These are phyloP conservation scores for Nibea coibor DNA, from an alignment of 2,113 vertebrate species.

Conservation along the genomic window DNA sequence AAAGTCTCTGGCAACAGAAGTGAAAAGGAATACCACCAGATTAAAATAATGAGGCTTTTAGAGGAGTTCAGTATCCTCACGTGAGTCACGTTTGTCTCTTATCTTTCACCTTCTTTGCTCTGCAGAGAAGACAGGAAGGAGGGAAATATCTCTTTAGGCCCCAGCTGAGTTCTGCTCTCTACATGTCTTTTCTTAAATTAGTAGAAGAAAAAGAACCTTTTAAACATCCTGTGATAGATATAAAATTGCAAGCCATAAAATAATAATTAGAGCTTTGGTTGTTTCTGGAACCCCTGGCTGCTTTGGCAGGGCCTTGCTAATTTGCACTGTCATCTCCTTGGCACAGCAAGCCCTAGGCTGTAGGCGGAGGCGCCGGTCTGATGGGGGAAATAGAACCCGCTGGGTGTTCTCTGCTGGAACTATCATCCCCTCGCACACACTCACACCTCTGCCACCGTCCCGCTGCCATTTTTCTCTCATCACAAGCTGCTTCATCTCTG, in stretches of 20 bases:
- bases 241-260: conserved; percentile 37
- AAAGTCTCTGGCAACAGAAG: conserved; percentile 25
- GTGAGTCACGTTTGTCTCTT: conserved; percentile 53
- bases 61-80: conserved; percentile 46
- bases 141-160: conserved; percentile 11
- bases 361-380: conserved; percentile 16
- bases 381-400: conserved; percentile 22
- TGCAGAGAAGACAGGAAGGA: conserved; percentile 26
- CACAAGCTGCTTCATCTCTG: conserved; percentile 26
- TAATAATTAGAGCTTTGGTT: conserved; percentile 49
- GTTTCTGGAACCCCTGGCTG: conserved; percentile 5
- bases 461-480: conserved; percentile 38
- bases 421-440: conserved; percentile 9
- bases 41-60: conserved; percentile 64
- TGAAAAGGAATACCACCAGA: conserved; percentile 48
- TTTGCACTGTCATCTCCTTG: conserved; percentile 34
- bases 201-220: conserved; percentile 22
- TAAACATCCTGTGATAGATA: conserved; percentile 47
- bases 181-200: conserved; percentile 43
- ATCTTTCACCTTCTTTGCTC: conserved; percentile 34
- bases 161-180: conserved; percentile 3
- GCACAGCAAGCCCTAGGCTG: conserved; percentile 16
- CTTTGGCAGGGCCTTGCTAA: conserved; percentile 27
- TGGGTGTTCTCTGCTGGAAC: conserved; percentile 51
- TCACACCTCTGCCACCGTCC: conserved; percentile 1